phyloP scores from a whole-genome alignment of 2,888 invertebrate species.

The Luperina nickerlii region DNA sequence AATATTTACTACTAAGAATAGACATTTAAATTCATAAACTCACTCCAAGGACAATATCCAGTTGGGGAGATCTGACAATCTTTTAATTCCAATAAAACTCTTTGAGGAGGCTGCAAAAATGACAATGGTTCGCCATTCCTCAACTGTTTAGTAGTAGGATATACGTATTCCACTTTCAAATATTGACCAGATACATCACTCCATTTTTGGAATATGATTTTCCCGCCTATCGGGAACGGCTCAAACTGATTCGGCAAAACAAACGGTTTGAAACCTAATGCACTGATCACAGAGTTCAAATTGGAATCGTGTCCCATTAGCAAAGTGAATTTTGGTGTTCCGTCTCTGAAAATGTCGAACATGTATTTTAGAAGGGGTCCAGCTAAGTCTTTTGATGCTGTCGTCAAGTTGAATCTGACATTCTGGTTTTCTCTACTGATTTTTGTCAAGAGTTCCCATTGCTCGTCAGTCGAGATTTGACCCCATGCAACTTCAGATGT shows the following conservation, averaged over 20 bases:
- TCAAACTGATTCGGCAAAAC: slow-evolving; percentile 77
- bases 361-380: slow-evolving; percentile 76
- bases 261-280: slow-evolving; percentile 75
- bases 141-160: slow-evolving; percentile 75
- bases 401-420: slow-evolving; percentile 76
- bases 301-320: slow-evolving; percentile 84
- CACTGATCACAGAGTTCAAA: slow-evolving; percentile 73
- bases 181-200: slow-evolving; percentile 68
- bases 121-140: slow-evolving; percentile 71
- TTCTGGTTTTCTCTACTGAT: slow-evolving; percentile 76
- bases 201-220: slow-evolving; percentile 84
- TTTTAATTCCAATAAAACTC: slow-evolving; percentile 71
- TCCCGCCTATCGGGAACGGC: slow-evolving; percentile 81
- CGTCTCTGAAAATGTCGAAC: slow-evolving; percentile 68
- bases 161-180: slow-evolving; percentile 81
- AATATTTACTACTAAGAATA: background rate
- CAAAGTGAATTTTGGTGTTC: slow-evolving; percentile 71
- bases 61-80: slow-evolving; percentile 69
- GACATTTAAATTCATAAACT: slow-evolving; percentile 57
- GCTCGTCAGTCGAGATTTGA: slow-evolving; percentile 68
- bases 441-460: slow-evolving; percentile 75
- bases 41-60: slow-evolving; percentile 78
- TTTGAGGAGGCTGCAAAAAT: slow-evolving; percentile 72
- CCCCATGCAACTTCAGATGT: slow-evolving; percentile 81
- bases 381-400: slow-evolving; percentile 73